Percentiles rank a stretch among this genome's conserved stretches.
Conservation (phyloP, 2,888 invertebrate genomes). For the Rhingia campestris region DNA sequence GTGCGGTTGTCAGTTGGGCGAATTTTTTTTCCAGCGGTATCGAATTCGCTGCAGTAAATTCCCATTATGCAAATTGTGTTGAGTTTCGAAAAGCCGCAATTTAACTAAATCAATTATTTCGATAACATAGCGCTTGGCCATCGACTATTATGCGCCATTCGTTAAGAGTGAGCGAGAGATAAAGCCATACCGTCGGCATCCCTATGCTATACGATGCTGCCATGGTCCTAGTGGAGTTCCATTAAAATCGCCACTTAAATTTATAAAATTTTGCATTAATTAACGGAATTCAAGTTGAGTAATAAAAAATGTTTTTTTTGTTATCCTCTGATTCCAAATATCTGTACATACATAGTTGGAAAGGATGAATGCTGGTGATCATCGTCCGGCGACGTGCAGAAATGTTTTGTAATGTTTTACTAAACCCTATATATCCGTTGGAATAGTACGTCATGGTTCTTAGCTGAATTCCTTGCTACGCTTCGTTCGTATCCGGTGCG, state of each 20-base stretch:
- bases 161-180: background rate
- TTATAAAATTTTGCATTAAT: slow-evolving; percentile 59
- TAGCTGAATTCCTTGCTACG: slow-evolving; percentile 1
- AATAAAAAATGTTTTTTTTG: slow-evolving; percentile 27
- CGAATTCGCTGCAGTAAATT: slow-evolving; percentile 61
- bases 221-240: slow-evolving; percentile 38
- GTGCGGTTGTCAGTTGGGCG: background rate
- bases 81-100: slow-evolving; percentile 68
- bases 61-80: slow-evolving; percentile 72
- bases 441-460: slow-evolving; percentile 56
- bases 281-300: slow-evolving; percentile 62
- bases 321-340: slow-evolving; percentile 17
- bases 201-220: background rate
- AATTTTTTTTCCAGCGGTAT: slow-evolving; percentile 21
- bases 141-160: slow-evolving; percentile 12
- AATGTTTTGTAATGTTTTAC: slow-evolving; percentile 37
- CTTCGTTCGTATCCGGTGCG: background rate
- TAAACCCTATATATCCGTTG: slow-evolving; percentile 57
- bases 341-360: slow-evolving; percentile 6
- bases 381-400: slow-evolving; percentile 37
- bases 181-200: background rate
- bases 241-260: slow-evolving; percentile 62
- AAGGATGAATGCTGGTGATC: slow-evolving; percentile 25
- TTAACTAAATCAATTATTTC: slow-evolving; percentile 73
- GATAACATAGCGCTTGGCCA: slow-evolving; percentile 60